Percentiles rank a stretch among this genome's conserved stretches.
These are phyloP conservation scores for Neotoxoptera formosana DNA, from an alignment of 1,140 invertebrate species.

Conservation along the genomic window DNA sequence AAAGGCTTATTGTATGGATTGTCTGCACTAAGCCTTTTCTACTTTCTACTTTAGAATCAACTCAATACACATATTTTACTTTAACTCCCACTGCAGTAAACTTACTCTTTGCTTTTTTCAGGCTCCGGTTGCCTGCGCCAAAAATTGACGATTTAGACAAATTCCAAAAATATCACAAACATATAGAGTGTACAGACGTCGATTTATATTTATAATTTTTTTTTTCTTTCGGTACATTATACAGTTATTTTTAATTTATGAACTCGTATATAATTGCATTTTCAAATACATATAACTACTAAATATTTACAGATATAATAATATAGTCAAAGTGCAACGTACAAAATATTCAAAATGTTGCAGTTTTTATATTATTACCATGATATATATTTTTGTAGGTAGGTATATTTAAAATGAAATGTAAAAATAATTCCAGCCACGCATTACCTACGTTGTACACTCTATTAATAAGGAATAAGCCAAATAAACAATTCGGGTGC, in stretches of 20 bases:
- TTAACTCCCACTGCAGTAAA: slow-evolving; percentile 49
- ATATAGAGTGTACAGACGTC: slow-evolving; percentile 43
- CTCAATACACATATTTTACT: slow-evolving; percentile 38
- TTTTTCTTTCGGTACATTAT: neutral
- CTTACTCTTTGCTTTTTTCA: slow-evolving; percentile 62
- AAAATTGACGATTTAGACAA: slow-evolving; percentile 59
- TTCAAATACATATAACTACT: neutral
- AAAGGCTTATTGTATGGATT: slow-evolving; percentile 39
- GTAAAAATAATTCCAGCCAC: neutral
- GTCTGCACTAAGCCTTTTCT: slow-evolving; percentile 55
- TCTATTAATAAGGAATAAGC: slow-evolving; percentile 32
- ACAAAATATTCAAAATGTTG: neutral
- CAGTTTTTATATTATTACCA: neutral
- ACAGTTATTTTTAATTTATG: neutral
- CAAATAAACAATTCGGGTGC: slow-evolving; percentile 40
- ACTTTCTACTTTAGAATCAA: slow-evolving; percentile 48
- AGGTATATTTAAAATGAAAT: neutral
- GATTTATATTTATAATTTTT: neutral
- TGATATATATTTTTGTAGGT: neutral
- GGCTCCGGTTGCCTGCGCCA: slow-evolving; percentile 60
- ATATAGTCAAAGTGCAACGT: neutral
- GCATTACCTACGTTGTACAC: slow-evolving; percentile 18
- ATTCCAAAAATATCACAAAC: slow-evolving; percentile 50
- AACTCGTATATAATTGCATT: neutral
- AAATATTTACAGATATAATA: neutral